Percentiles rank a stretch among this genome's conserved stretches.
Conservation (phyloP, 2,113 vertebrate genomes). For the Colaptes auratus region DNA sequence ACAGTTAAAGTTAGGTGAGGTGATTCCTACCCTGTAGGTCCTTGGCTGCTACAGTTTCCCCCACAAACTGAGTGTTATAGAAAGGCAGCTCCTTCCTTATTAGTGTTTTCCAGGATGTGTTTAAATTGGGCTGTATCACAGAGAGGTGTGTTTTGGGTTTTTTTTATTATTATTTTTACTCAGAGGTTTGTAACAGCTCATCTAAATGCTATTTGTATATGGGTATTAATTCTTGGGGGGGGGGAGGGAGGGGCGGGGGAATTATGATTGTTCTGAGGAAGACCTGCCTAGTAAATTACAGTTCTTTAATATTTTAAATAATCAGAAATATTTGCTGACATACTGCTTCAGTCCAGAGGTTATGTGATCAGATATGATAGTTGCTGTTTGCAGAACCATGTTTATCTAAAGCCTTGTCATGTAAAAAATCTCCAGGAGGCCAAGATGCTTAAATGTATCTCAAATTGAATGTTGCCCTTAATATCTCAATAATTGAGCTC, state of each 20-base stretch:
- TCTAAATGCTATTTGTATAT: slow-evolving; percentile 40
- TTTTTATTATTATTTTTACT: background rate
- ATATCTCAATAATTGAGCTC: slow-evolving; percentile 50
- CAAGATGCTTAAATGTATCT: slow-evolving; percentile 64
- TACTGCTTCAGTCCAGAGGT: slow-evolving; percentile 60
- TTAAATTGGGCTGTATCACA: slow-evolving; percentile 19
- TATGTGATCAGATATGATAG: slow-evolving; percentile 59
- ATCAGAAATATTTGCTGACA: slow-evolving; percentile 50
- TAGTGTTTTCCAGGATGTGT: background rate
- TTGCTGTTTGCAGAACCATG: slow-evolving; percentile 56
- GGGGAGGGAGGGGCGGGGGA: background rate
- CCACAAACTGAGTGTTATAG: background rate
- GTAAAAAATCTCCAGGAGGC: slow-evolving; percentile 62
- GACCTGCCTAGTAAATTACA: slow-evolving; percentile 49
- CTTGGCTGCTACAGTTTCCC: slow-evolving; percentile 20
- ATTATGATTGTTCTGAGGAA: slow-evolving; percentile 43
- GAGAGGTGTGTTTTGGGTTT: background rate
- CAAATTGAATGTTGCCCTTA: slow-evolving; percentile 64
- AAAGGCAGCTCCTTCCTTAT: slow-evolving; percentile 6
- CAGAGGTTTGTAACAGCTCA: slow-evolving; percentile 10
- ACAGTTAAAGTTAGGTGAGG: background rate
- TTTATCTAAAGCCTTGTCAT: slow-evolving; percentile 61
- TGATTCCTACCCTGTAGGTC: background rate
- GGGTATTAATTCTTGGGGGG: slow-evolving; percentile 18
- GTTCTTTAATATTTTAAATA: slow-evolving; percentile 42